Evolutionary conservation across 2,113 vertebrate species (phyloP).

Genomic region (Meleagris gallopavo): DNA sequence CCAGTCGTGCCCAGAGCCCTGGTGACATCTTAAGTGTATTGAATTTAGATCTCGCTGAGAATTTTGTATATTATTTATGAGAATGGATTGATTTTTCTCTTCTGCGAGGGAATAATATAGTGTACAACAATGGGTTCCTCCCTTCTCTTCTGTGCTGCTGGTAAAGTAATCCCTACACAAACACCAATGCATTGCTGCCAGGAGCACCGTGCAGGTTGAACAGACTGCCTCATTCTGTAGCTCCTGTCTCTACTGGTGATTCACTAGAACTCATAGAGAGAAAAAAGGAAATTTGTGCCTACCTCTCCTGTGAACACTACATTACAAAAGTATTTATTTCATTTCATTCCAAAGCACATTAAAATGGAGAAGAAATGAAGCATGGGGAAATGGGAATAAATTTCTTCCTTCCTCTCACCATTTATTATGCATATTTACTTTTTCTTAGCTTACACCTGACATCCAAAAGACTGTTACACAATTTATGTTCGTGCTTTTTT

Average conservation of each 20-base stretch:
- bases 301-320: background rate
- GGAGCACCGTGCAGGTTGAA: background rate
- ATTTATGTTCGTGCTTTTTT: background rate
- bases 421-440: background rate
- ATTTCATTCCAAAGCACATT: background rate
- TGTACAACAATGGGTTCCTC: background rate
- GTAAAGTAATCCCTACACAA: constrained; percentile 4
- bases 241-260: background rate
- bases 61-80: constrained; percentile 62
- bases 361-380: background rate
- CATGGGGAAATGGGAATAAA: background rate
- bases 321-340: background rate
- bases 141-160: background rate
- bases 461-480: background rate
- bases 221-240: background rate
- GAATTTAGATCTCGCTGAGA: constrained; percentile 34
- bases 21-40: constrained; percentile 34
- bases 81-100: constrained; percentile 65
- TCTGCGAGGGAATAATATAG: background rate
- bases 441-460: background rate
- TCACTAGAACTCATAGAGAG: background rate
- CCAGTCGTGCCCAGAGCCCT: background rate
- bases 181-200: background rate
- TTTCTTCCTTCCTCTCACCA: background rate
- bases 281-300: background rate